Conservation (phyloP, 2,797 vertebrate species). For the Erethizon dorsatum region DNA sequence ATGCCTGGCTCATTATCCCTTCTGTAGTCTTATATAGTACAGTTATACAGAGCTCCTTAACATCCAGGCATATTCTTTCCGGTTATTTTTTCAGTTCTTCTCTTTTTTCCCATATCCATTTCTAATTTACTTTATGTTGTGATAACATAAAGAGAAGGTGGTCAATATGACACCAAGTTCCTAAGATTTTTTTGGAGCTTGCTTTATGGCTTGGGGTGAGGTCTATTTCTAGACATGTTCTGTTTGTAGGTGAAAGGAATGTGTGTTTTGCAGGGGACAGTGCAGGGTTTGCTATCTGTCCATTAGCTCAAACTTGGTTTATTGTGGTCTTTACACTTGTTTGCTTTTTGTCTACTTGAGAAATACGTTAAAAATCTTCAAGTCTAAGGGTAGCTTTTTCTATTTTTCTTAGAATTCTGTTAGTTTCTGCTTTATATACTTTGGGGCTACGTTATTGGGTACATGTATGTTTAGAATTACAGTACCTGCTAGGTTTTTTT, state of each 20-base stretch:
- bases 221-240: not conserved
- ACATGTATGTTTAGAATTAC: not conserved
- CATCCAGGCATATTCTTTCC: not conserved
- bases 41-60: not conserved
- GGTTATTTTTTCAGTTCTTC: accelerated
- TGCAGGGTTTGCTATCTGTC: not conserved
- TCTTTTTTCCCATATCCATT: not conserved
- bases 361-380: not conserved
- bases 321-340: not conserved
- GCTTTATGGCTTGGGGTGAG: not conserved
- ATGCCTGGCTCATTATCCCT: too few relatives aligned
- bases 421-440: not conserved
- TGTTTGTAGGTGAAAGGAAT: not conserved
- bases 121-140: too few relatives aligned
- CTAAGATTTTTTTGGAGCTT: not conserved
- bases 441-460: not conserved
- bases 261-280: not conserved
- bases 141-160: not conserved
- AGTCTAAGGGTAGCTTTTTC: not conserved
- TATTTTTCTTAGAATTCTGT: not conserved
- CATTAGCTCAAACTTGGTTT: not conserved
- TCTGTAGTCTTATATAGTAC: not conserved
- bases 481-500: not conserved
- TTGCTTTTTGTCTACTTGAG: not conserved
- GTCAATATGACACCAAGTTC: not conserved